A percentile compares a stretch with the other conserved stretches of the same genome.
Conservation (phyloP, 92 coral and sea anemone species). For the Plumapathes pennacea region DNA sequence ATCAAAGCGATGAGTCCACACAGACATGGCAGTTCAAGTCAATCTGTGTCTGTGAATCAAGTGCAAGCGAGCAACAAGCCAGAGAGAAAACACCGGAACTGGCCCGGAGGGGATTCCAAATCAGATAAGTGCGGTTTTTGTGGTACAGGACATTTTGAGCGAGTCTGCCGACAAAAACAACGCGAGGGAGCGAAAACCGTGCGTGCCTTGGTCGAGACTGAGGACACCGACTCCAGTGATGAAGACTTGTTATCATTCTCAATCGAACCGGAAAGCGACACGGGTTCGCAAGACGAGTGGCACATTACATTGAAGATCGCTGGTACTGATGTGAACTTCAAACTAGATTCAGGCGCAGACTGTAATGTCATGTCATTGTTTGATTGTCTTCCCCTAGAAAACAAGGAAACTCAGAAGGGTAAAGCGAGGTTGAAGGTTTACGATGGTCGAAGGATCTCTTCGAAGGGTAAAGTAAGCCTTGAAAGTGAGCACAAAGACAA, state of each 20-base stretch:
- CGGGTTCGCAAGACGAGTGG: constrained; percentile 8
- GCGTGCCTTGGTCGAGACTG: neutral
- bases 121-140: constrained; percentile 4
- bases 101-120: too few relatives aligned
- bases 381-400: constrained; percentile 2
- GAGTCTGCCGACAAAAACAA: neutral
- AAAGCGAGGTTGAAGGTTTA: constrained; percentile 31
- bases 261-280: neutral
- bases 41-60: too few relatives aligned
- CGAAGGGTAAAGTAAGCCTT: constrained; percentile 31
- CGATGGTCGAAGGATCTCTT: constrained; percentile 8
- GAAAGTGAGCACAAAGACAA: constrained; percentile 35
- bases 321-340: constrained; percentile 19
- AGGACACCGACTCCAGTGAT: neutral
- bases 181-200: constrained; percentile 2
- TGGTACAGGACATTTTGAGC: neutral
- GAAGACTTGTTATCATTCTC: constrained; percentile 6
- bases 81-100: too few relatives aligned
- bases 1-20: neutral
- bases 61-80: too few relatives aligned
- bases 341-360: constrained; percentile 39
- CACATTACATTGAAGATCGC: constrained; percentile 13
- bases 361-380: constrained; percentile 33
- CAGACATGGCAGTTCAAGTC: too few relatives aligned
- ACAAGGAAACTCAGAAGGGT: neutral